Evolutionary conservation across 2,113 vertebrate genomes (phyloP), one percentile per base, ranked within the genome.

Genomic region (Colossoma macropomum): DNA sequence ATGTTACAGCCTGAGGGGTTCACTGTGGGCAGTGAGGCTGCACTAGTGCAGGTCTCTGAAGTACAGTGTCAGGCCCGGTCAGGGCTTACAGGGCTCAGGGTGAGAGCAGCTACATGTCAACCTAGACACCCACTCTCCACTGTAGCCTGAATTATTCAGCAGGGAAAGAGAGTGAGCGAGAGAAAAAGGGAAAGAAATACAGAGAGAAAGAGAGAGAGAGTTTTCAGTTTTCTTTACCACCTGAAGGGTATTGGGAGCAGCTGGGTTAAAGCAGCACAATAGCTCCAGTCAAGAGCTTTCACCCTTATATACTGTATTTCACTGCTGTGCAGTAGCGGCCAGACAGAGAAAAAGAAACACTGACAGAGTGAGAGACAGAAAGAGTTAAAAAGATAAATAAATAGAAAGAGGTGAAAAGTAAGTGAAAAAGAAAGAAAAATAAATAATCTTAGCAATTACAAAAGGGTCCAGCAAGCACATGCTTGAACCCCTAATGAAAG

Each of bases 141-240:
- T 28, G 3, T 32, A 77, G 65, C 2, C 73, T 62, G 81, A 83
- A 83, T 83, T 83, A 83, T 83, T 83, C 74, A 83, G 74, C 25
- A 83, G 74, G 38, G 63, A 59, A 71, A 32, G 60, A 50, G 77
- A 21, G 59, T 32, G 74, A 56, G n/a, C n/a, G n/a, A n/a, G n/a
- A n/a, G 75, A 27, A 59, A 63, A 34, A 23, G 56, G 23, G 59
- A 30, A 59, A 32, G 75, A 30, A 21, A 52, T 32, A 41, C 25
- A 41, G 68, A 54, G 59, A 34, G 41, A 32, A 23, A 72, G 54
- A 72, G 34, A 80, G 71, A 52, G 71, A 25, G 71, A 54, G 72
- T 28, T 77, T 77, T 81, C 73, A 79, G 48, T 79, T 81, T 77
- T 81, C 73, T 86, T 84, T 77, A 81, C 81, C 73, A 81, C 77